phyloP scores from a whole-genome alignment of 2,888 invertebrate species.

The Elegia similella region DNA sequence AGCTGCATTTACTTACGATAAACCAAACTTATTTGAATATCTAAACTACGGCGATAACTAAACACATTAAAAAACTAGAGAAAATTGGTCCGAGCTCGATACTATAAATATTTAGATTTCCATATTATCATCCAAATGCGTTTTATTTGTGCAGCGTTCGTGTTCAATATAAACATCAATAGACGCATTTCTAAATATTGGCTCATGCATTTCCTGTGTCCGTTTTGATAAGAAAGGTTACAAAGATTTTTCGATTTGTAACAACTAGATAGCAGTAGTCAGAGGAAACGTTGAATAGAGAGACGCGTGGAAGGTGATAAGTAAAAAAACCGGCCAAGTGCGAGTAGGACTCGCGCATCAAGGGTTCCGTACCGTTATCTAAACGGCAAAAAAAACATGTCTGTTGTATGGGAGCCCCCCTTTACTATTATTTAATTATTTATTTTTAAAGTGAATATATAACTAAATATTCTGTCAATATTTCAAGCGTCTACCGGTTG shows the following conservation, averaged over 20 bases:
- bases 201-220: constrained; percentile 14
- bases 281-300: too few relatives aligned
- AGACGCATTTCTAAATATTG: constrained; percentile 16
- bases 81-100: background rate
- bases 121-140: constrained; percentile 3
- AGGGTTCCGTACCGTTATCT: too few relatives aligned
- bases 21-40: constrained; percentile 13
- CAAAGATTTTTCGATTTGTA: background rate
- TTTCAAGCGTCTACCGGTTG: too few relatives aligned
- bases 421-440: too few relatives aligned
- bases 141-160: constrained; percentile 1
- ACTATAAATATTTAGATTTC: constrained; percentile 1
- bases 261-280: too few relatives aligned
- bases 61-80: background rate
- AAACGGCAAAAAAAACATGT: too few relatives aligned
- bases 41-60: constrained; percentile 6
- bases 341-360: too few relatives aligned
- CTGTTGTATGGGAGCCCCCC: too few relatives aligned
- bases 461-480: too few relatives aligned
- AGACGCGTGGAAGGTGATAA: too few relatives aligned
- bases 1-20: constrained; percentile 13
- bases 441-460: too few relatives aligned
- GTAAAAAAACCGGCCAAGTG: too few relatives aligned
- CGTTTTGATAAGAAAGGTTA: constrained; percentile 12
- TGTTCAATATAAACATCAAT: constrained; percentile 2